Evolutionary conservation across 2,888 invertebrate species (phyloP), one percentile per base, ranked within the genome.

Genomic region (Slavum lentiscoides): DNA sequence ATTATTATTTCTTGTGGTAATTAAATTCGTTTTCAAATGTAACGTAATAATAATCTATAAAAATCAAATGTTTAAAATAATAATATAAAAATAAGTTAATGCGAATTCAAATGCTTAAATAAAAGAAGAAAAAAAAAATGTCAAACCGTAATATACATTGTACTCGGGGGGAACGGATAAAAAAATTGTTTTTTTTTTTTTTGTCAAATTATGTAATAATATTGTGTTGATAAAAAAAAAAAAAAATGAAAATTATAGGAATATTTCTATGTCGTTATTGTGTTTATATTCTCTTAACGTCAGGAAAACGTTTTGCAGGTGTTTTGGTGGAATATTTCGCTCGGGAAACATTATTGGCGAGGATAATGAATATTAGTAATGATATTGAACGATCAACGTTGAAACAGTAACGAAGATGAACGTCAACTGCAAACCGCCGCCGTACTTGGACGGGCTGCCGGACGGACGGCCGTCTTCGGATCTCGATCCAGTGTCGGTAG

Each of bases 401-500:
- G 43, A 1, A 9, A 43, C 7, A 7, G 9, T 1, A 0, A 39
- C 23, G 23, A 68, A 17, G 39, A 53, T 19, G 39, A 72, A 58
- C 21, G 39, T 21, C 13, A 64, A 13, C 8, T 17, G 61, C 15
- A 30, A 19, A 39, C 68, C 37, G n/a, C 61, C 37, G n/a, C 61
- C 30, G 15, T 11, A n/a, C 4, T 15, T 15, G 4, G 37, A 23
- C 15, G 69, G 13, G 19, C 61, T 9, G 19, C 67, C 72, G n/a
- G 72, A 30, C 19, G 23, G 23, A 0, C 39, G 53, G 15, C n/a
- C 30, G 53, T 69, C 30, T 4, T 82, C 75, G 8, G 67, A 82
- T 19, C 72, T 77, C 7, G 75, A 85, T 59, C 86, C 86, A 4
- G 87, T 85, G 81, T 86, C 85, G 37, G 86, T 85, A 49, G 86